A percentile compares a stretch with the other conserved stretches of the same genome.
These are phyloP conservation scores for Dasypogon diadema DNA, from an alignment of 2,888 invertebrate genomes.

Conservation along the genomic window DNA sequence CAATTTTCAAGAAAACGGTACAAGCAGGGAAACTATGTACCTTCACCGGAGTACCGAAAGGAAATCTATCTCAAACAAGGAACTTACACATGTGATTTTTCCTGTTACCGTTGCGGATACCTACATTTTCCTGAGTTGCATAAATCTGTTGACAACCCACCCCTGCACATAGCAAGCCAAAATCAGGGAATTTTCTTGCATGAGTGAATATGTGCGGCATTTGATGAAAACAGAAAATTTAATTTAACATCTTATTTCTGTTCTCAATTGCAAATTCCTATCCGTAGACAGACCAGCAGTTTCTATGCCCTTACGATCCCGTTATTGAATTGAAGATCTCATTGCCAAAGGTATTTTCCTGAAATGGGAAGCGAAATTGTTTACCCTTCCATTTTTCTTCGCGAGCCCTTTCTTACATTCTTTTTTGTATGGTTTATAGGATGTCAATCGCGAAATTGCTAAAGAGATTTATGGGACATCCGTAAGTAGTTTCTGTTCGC, in stretches of 20 bases:
- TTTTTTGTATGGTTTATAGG: conserved; percentile 51
- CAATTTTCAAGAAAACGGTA: conserved; percentile 14
- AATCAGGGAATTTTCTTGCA: conserved; percentile 39
- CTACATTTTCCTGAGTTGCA: not conserved
- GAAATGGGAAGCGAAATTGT: conserved; percentile 47
- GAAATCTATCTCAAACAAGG: conserved; percentile 7
- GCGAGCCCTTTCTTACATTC: conserved; percentile 1
- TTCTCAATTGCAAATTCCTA: conserved; percentile 30
- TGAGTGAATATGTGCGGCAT: conserved; percentile 33
- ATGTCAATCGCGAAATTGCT: conserved; percentile 54
- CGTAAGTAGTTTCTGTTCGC: conserved; percentile 50
- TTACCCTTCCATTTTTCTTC: conserved; percentile 26
- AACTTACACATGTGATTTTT: conserved; percentile 29
- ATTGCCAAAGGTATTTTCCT: conserved; percentile 34
- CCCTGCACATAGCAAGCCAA: conserved; percentile 13
- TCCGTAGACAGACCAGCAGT: conserved; percentile 37
- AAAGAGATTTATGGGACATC: conserved; percentile 56
- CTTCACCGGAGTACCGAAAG: not conserved
- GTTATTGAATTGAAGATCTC: conserved; percentile 53
- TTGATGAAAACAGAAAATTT: conserved; percentile 49
- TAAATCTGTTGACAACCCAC: conserved; percentile 37
- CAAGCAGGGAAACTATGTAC: not conserved
- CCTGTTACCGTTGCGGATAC: not conserved
- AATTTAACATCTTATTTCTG: conserved; percentile 45
- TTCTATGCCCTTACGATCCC: conserved; percentile 11